Evolutionary conservation across 1,140 invertebrate species (phyloP).

Genomic region (Acromyrmex heyeri): DNA sequence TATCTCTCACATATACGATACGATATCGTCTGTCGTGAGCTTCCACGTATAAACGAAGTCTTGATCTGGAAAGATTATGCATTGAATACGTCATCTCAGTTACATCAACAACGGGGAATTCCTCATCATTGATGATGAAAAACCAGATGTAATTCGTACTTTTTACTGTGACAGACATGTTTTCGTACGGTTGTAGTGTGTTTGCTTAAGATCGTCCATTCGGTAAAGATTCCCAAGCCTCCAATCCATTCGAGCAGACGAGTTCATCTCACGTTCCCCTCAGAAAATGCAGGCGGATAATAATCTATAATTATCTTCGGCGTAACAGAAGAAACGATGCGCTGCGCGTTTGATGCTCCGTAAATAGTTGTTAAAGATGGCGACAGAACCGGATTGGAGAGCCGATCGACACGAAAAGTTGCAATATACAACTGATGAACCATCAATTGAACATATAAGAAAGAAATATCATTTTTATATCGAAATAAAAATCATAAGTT

Average conservation of each 20-base stretch:
- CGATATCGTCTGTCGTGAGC: not conserved
- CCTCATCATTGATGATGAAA: constrained; percentile 27
- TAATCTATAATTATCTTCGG: constrained; percentile 74
- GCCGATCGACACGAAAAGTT: constrained; percentile 3
- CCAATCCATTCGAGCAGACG: constrained; percentile 46
- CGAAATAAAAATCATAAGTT: not conserved
- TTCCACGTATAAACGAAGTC: constrained; percentile 12
- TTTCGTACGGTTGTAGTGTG: constrained; percentile 61
- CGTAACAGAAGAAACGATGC: not conserved
- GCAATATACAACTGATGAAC: not conserved
- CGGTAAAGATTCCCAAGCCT: constrained; percentile 61
- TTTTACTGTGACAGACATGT: constrained; percentile 58
- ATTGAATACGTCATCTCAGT: not conserved
- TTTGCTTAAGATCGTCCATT: constrained; percentile 66
- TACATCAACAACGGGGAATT: constrained; percentile 44
- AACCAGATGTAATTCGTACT: constrained; percentile 48
- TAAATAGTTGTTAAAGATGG: constrained; percentile 53
- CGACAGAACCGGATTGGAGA: constrained; percentile 12
- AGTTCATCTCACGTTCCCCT: constrained; percentile 63
- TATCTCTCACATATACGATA: not conserved
- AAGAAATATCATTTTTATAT: not conserved
- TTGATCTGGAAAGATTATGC: constrained; percentile 18
- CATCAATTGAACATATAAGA: not conserved
- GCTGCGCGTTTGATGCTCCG: not conserved
- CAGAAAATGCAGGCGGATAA: constrained; percentile 61